Conservation (phyloP, 1,140 invertebrate species). For the Caenorhabditis briggsae region DNA sequence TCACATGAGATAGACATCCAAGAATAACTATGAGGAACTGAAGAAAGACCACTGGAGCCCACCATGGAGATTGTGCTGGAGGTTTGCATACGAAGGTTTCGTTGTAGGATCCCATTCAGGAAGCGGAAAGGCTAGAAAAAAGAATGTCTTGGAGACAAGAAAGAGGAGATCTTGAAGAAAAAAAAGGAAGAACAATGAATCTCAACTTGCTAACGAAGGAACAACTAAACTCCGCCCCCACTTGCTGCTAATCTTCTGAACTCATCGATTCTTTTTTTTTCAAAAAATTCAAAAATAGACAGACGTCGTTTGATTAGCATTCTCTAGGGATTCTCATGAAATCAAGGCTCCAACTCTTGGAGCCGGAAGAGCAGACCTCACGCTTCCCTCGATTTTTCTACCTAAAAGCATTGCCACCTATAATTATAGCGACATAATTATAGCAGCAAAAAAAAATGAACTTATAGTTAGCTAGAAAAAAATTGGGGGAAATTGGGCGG, state of each 20-base stretch:
- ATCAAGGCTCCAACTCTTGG: background rate
- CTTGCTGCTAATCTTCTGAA: background rate
- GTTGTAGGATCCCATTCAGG: constrained; percentile 9
- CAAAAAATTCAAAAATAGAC: background rate
- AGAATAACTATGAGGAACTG: constrained; percentile 2
- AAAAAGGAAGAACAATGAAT: too few relatives aligned
- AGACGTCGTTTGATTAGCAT: background rate
- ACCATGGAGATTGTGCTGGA: background rate
- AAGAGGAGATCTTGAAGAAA: background rate
- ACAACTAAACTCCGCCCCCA: too few relatives aligned
- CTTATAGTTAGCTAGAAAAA: too few relatives aligned
- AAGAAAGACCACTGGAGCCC: constrained; percentile 4
- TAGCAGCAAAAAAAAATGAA: too few relatives aligned
- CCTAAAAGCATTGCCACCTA: background rate
- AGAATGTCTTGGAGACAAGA: background rate
- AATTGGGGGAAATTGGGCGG: too few relatives aligned
- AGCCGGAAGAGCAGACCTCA: background rate
- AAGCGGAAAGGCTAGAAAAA: background rate
- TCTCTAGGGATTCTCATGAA: background rate
- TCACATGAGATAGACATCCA: background rate
- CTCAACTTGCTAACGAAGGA: too few relatives aligned
- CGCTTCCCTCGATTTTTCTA: background rate
- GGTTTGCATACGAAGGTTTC: background rate
- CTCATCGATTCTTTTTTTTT: background rate
- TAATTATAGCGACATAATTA: background rate